Evolutionary conservation across 2,888 invertebrate species (phyloP), one percentile per base, ranked within the genome.

Genomic region (Acleris literana): DNA sequence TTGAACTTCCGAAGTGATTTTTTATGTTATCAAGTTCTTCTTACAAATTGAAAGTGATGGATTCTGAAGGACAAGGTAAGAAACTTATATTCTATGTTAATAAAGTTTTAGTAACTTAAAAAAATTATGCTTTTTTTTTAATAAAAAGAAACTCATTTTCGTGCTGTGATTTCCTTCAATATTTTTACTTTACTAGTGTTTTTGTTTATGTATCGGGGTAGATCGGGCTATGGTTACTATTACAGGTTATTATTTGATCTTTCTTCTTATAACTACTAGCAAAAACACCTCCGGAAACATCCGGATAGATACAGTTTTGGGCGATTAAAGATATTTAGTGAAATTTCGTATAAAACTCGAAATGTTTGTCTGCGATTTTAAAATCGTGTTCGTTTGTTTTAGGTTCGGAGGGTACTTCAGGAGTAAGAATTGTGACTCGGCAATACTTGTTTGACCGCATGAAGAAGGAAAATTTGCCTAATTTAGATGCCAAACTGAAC

Each of bases 401-500:
- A 55, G 55, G 20, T 18, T 43, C 55, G 39, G 13, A 18, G 16
- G 18, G 43, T 18, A 20, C 55, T 13, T 55, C 55, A 55, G 55
- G 55, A 43, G 20, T 55, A 43, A 55, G 39, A 20, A 20, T 43
- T 43, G 55, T 55, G 43, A 55, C 43, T 17, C 18, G 55, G 39
- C 43, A 55, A 55, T 55, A 55, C 55, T 55, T 55, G 16, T 55
- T 20, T 18, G 55, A 55, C 17, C 43, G 55, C 20, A 18, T 43
- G 39, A 43, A 43, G 16, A 55, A 43, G 9, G 55, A 55, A 55
- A 5, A 55, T 55, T 43, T 55, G 43, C 20, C 55, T 17, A 55
- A 55, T 55, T 55, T 44, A 43, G 55, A 55, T 13, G 55, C 18
- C 18, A 55, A 55, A 22, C 17, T 55, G 55, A 39, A 55, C 20